These are phyloP conservation scores for Apamea crenata DNA, from an alignment of 2,888 invertebrate genomes.

Conservation along the genomic window DNA sequence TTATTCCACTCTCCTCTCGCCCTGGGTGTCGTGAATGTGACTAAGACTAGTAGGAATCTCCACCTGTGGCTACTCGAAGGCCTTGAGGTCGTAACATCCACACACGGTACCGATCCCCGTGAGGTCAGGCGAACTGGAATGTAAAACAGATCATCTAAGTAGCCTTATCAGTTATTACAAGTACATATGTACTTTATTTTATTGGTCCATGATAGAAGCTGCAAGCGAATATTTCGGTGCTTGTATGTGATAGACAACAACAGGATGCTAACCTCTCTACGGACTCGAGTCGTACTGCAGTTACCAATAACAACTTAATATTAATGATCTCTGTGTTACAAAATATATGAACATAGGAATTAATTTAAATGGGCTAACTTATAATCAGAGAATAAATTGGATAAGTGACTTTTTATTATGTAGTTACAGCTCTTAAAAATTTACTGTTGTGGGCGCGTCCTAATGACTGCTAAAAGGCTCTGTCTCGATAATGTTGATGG, in stretches of 20 bases:
- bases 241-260: neutral
- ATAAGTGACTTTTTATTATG: neutral
- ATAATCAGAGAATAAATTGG: conserved; percentile 11
- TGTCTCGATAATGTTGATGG: neutral
- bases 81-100: neutral
- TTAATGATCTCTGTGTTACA: neutral
- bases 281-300: neutral
- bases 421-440: conserved; percentile 25
- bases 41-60: neutral
- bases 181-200: neutral
- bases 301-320: neutral
- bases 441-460: neutral
- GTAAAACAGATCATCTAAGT: neutral
- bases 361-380: conserved; percentile 1
- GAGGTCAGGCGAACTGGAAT: neutral
- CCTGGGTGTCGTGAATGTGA: neutral
- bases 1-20: too few species aligned
- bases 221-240: neutral
- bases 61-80: neutral
- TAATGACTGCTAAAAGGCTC: conserved; percentile 27
- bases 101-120: neutral
- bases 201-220: neutral
- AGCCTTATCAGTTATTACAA: neutral
- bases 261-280: neutral
- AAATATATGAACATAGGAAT: conserved; percentile 3